Evolutionary conservation across 2,888 invertebrate species (phyloP).

Genomic region (Byasa hedistus): DNA sequence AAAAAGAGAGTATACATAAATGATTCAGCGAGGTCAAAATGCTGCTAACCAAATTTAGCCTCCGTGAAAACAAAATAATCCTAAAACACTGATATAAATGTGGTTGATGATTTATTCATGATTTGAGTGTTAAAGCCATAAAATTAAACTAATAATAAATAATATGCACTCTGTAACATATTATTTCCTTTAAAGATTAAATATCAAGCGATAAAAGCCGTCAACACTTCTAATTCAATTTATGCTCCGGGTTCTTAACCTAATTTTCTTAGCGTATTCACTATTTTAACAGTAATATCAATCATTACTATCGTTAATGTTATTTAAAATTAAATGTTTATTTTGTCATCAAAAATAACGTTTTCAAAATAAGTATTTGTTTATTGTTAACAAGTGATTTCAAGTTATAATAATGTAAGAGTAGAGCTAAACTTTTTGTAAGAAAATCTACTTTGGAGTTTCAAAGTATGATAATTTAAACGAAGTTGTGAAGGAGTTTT

Average conservation of each 20-base stretch:
- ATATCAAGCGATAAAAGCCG: conserved; percentile 10
- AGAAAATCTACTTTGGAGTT: conserved; percentile 3
- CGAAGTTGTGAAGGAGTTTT: neutral
- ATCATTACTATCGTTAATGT: neutral
- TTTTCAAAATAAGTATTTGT: neutral
- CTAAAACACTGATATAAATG: too few relatives aligned
- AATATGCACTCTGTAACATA: neutral
- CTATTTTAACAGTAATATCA: neutral
- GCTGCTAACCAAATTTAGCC: too few relatives aligned
- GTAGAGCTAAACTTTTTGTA: neutral
- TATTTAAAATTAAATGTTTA: neutral
- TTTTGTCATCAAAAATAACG: neutral
- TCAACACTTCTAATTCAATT: conserved; percentile 7
- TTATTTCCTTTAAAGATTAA: neutral
- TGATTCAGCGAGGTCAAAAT: too few relatives aligned
- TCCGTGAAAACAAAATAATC: too few relatives aligned
- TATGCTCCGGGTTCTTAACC: neutral
- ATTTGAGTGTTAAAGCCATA: too few relatives aligned
- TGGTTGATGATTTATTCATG: too few relatives aligned
- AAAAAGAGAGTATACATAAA: too few relatives aligned
- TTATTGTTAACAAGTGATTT: neutral
- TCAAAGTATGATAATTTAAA: conserved; percentile 20
- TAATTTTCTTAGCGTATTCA: neutral
- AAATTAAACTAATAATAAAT: too few relatives aligned
- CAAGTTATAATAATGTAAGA: neutral